Conservation (phyloP, 1,140 invertebrate genomes). For the Drosophila leontia region DNA sequence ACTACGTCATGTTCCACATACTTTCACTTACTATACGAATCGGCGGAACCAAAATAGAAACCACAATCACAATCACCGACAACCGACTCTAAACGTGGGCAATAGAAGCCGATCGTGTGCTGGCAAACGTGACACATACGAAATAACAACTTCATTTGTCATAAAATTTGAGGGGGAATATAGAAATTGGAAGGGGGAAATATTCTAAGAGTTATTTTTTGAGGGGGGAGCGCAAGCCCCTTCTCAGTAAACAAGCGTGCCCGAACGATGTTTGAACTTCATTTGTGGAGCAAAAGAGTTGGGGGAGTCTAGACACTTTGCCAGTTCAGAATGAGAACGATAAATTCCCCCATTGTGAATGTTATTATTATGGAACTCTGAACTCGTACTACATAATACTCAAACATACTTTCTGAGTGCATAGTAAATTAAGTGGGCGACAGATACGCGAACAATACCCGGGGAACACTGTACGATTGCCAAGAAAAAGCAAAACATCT, state of each 20-base stretch:
- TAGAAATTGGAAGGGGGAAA: background rate
- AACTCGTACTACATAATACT: slow-evolving; percentile 7
- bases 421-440: slow-evolving; percentile 63
- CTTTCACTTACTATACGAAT: slow-evolving; percentile 77
- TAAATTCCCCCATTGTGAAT: slow-evolving; percentile 45
- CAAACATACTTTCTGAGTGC: slow-evolving; percentile 35
- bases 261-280: slow-evolving; percentile 66
- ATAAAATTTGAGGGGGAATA: slow-evolving; percentile 14
- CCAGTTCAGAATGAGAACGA: slow-evolving; percentile 38
- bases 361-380: slow-evolving; percentile 10
- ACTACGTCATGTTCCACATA: slow-evolving; percentile 50
- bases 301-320: slow-evolving; percentile 12
- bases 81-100: slow-evolving; percentile 47
- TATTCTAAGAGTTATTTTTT: slow-evolving; percentile 1
- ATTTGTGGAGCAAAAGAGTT: slow-evolving; percentile 50
- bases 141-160: slow-evolving; percentile 72
- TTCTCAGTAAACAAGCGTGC: slow-evolving; percentile 61
- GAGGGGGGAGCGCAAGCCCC: slow-evolving; percentile 4
- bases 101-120: slow-evolving; percentile 48
- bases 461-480: slow-evolving; percentile 23
- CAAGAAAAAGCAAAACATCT: slow-evolving; percentile 31
- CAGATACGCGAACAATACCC: slow-evolving; percentile 35
- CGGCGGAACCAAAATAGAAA: slow-evolving; percentile 77
- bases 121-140: slow-evolving; percentile 72
- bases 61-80: slow-evolving; percentile 54